These are phyloP conservation scores for Tethya wilhelma DNA, from an alignment of 37 sponge, comb jelly and placozoan genomes.

Conservation along the genomic window DNA sequence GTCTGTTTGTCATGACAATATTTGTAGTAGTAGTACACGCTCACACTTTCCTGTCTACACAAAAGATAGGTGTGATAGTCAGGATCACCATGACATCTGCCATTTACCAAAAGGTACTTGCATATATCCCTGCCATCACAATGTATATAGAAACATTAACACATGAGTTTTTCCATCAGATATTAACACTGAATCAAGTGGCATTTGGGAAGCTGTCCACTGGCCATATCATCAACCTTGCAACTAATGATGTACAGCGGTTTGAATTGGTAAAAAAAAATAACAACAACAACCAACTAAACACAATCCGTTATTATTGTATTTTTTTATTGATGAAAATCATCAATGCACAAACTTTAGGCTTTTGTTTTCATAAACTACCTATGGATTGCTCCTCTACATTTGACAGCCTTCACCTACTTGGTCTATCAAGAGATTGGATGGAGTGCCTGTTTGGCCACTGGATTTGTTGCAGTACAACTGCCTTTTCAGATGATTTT, in stretches of 20 bases:
- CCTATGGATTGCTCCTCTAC: constrained; percentile 54
- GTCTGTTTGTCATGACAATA: constrained; percentile 28
- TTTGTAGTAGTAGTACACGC: constrained; percentile 31
- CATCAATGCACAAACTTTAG: constrained; percentile 21
- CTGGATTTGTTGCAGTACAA: constrained; percentile 29
- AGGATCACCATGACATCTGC: constrained; percentile 56
- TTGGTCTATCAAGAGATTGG: constrained; percentile 69
- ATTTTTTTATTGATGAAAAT: no score
- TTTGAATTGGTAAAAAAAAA: constrained; percentile 76
- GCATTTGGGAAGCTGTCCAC: constrained; percentile 50
- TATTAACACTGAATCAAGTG: constrained; percentile 52
- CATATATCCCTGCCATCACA: neutral
- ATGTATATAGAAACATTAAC: neutral
- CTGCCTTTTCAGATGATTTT: constrained; percentile 39
- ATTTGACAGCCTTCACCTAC: constrained; percentile 45
- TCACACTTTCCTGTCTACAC: constrained; percentile 32
- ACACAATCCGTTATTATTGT: neutral
- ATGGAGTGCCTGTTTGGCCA: constrained; percentile 29
- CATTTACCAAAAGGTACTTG: constrained; percentile 72
- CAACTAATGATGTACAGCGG: constrained; percentile 80
- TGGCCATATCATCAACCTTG: constrained; percentile 79
- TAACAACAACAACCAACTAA: neutral
- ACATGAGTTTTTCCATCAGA: constrained; percentile 21
- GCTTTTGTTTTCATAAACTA: constrained; percentile 58
- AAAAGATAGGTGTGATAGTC: constrained; percentile 45